These are phyloP conservation scores for Taxidea taxus DNA, from an alignment of 2,113 vertebrate genomes.

Conservation along the genomic window DNA sequence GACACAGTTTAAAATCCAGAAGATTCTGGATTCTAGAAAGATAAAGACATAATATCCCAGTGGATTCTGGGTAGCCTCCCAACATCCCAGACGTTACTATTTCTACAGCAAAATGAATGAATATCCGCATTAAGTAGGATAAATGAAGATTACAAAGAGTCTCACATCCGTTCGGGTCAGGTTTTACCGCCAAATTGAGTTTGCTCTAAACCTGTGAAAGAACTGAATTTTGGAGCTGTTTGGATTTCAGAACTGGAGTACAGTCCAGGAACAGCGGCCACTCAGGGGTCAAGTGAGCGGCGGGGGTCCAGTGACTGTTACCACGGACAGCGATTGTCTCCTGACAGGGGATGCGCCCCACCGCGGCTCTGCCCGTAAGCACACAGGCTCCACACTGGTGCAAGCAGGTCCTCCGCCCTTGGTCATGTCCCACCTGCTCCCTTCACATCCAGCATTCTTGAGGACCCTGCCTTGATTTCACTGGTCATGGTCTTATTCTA, in stretches of 20 bases:
- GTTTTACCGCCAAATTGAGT: background rate
- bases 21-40: background rate
- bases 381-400: accelerated
- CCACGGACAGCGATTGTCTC: background rate
- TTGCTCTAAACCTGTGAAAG: background rate
- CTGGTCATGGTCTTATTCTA: background rate
- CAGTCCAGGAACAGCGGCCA: background rate
- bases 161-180: accelerated
- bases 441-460: background rate
- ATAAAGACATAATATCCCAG: accelerated
- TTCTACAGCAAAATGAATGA: background rate
- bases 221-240: background rate
- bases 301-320: accelerated
- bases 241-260: background rate
- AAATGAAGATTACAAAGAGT: background rate
- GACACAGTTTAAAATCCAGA: background rate
- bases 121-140: background rate
- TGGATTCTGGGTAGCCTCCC: accelerated
- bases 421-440: accelerated
- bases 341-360: background rate
- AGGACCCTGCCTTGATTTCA: accelerated
- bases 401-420: background rate
- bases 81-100: accelerated
- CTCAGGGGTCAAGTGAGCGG: too few relatives aligned
- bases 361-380: background rate